Conservation (phyloP, 2,888 invertebrate genomes). For the Synanthedon formicaeformis region DNA sequence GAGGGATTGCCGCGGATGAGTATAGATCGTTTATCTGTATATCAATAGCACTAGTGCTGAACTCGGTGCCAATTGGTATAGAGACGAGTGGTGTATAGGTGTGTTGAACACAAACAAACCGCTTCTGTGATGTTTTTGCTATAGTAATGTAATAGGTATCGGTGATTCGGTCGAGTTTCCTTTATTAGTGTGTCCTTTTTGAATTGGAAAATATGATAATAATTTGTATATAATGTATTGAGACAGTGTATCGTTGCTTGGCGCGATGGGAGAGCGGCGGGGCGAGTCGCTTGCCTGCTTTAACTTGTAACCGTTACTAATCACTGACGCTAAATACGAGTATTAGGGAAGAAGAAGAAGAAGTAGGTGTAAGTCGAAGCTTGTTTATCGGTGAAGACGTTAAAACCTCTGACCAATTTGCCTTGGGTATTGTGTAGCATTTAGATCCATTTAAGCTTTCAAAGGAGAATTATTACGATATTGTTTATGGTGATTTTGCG, state of each 20-base stretch:
- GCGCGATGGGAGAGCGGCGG: conserved; percentile 25
- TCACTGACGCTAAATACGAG: conserved; percentile 39
- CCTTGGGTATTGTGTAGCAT: conserved; percentile 70
- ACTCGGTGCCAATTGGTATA: conserved; percentile 12
- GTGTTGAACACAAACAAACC: conserved; percentile 47
- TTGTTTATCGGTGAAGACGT: conserved; percentile 60
- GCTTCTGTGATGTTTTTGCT: conserved; percentile 64
- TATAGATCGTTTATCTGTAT: too few relatives aligned
- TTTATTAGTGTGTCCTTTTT: conserved; percentile 41
- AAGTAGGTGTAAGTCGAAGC: conserved; percentile 58
- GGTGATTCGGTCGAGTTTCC: conserved; percentile 18
- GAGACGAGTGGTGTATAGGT: conserved; percentile 23
- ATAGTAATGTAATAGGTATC: conserved; percentile 29
- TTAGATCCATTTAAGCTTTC: conserved; percentile 61
- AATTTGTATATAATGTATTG: conserved; percentile 58
- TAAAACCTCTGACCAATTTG: conserved; percentile 68
- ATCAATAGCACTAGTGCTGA: too few relatives aligned
- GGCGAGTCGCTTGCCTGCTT: conserved; percentile 56
- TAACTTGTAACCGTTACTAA: conserved; percentile 12
- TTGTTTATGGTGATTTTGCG: conserved; percentile 46
- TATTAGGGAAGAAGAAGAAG: conserved; percentile 34
- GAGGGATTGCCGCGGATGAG: too few relatives aligned
- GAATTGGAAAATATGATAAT: conserved; percentile 40
- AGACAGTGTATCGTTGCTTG: conserved; percentile 46
- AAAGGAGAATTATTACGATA: conserved; percentile 38